Percentiles rank a stretch among this genome's conserved stretches.
Conservation (phyloP, 1,140 invertebrate species). For the Plectus sambesii region DNA sequence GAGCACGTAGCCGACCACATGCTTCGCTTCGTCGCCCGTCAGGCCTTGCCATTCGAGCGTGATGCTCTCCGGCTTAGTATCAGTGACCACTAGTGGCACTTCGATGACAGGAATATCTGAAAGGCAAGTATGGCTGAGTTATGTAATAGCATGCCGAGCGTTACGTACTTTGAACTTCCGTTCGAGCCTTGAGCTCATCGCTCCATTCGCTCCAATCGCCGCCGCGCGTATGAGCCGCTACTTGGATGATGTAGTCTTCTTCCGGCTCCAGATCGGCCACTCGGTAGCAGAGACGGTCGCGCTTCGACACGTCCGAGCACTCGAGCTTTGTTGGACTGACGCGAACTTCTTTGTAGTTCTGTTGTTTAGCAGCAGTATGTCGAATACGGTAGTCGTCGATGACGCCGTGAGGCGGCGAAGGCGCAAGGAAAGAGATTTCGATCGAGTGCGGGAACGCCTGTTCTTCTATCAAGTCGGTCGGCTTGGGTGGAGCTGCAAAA, state of each 20-base stretch:
- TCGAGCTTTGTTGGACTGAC: constrained; percentile 37
- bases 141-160: background rate
- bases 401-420: constrained; percentile 39
- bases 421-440: constrained; percentile 43
- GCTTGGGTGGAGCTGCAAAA: constrained; percentile 29
- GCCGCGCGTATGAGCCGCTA: constrained; percentile 42
- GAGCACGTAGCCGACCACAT: constrained; percentile 41
- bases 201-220: constrained; percentile 44
- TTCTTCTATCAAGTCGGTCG: constrained; percentile 42
- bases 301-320: constrained; percentile 34
- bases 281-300: constrained; percentile 40
- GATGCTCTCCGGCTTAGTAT: constrained; percentile 42
- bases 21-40: constrained; percentile 34
- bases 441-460: constrained; percentile 34
- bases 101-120: constrained; percentile 44
- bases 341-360: constrained; percentile 39
- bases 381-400: constrained; percentile 39
- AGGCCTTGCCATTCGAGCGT: constrained; percentile 40
- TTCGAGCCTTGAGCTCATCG: constrained; percentile 31
- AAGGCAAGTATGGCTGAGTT: constrained; percentile 6
- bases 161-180: constrained; percentile 32
- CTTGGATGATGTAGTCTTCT: constrained; percentile 42
- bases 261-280: constrained; percentile 41
- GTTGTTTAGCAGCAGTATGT: constrained; percentile 33
- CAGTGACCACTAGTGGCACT: constrained; percentile 34